A percentile compares a stretch with the other conserved stretches of the same genome.
These are phyloP conservation scores for Aphidius colemani DNA, from an alignment of 2,888 invertebrate species.

Conservation along the genomic window DNA sequence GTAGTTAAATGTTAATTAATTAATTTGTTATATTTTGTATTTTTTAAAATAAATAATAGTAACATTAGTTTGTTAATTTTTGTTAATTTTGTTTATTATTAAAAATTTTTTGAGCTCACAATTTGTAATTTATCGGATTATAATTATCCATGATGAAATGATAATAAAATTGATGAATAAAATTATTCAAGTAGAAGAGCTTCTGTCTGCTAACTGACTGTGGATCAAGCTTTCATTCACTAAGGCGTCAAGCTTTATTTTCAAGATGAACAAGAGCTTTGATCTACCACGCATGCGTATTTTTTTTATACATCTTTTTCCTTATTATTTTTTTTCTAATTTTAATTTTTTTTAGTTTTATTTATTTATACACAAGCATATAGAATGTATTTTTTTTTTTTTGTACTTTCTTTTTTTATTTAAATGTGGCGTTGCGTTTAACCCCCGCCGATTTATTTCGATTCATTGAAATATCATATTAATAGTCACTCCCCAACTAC, in stretches of 20 bases:
- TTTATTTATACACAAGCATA: constrained; percentile 1
- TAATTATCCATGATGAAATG: background rate
- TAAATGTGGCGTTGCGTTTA: constrained; percentile 28
- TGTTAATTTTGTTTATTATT: background rate
- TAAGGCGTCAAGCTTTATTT: constrained; percentile 42
- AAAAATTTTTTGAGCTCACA: background rate
- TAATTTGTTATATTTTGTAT: background rate
- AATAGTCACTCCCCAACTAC: constrained; percentile 40
- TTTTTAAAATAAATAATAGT: too few species aligned
- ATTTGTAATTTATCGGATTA: background rate
- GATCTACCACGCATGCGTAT: constrained; percentile 6
- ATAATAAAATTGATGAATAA: background rate
- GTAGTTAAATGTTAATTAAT: background rate
- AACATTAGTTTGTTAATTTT: too few species aligned
- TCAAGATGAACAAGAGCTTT: constrained; percentile 44
- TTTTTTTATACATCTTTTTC: constrained; percentile 9
- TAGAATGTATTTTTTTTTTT: constrained; percentile 10
- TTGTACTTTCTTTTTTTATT: constrained; percentile 12
- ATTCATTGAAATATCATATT: constrained; percentile 51
- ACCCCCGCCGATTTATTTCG: constrained; percentile 46
- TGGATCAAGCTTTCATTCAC: constrained; percentile 46
- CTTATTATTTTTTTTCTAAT: constrained; percentile 12
- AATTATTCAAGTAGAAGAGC: constrained; percentile 39
- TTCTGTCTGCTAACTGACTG: constrained; percentile 50
- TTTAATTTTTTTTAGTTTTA: constrained; percentile 5